Evolutionary conservation across 2,113 vertebrate genomes (phyloP), one percentile per base, ranked within the genome.

Genomic region (Corythornis cristatus): DNA sequence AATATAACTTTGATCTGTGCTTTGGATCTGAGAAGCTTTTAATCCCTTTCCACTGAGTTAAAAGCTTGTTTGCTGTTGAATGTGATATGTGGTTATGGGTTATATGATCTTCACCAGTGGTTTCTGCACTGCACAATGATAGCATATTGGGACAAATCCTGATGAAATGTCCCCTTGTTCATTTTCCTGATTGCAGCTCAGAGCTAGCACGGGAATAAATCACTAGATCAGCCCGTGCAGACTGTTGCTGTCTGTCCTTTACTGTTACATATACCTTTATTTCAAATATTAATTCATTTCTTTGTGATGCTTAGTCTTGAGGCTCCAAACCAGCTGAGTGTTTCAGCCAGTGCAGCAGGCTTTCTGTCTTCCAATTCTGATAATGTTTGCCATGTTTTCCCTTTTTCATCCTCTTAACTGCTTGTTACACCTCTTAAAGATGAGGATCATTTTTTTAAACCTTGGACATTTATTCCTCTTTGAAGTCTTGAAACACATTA

Each of bases 121-220:
- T 71, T 91, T 62, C 13, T 70, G 51, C 56, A 19, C 79, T 3
- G 8, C 60, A 73, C 18, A 73, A 70, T 42, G 75, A 86, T 71
- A 58, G 51, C 28, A 68, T 43, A 45, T 78, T 73, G 72, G 84
- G 85, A 94, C 71, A 78, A 71, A 45, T 71, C 43, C 40, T 62
- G 72, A 83, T 93, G 89, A 92, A 94, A 93, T 86, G 68, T 82
- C 76, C 75, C 76, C 95, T 93, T 92, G 83, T 91, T 95, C 65
- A 0, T 88, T 92, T 91, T 79, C 29, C 37, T 54, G 56, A 40
- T 70, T 93, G 82, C 66, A 80, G 33, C 75, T 77, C 57, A 77
- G 56, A 72, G 37, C 79, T 60, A 71, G 71, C 68, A 12, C 12
- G 62, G 37, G 58, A 29, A 29, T 28, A 20, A 92, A 82, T 91